phyloP scores from a whole-genome alignment of 23 tunicate species.

The Diplosoma virens region DNA sequence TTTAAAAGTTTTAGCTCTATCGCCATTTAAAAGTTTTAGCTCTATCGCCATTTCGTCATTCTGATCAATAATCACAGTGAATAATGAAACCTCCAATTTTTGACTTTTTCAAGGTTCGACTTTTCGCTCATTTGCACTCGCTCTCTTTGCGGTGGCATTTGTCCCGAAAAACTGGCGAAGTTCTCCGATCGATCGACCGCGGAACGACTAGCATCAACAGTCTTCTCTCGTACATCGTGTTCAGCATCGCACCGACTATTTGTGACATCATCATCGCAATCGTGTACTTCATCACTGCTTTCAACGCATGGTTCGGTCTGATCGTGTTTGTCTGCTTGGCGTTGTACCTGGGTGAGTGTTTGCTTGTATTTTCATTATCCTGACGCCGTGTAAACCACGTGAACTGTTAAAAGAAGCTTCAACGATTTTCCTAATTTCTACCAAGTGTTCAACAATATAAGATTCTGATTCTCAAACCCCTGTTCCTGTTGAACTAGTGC shows the following conservation, averaged over 20 bases:
- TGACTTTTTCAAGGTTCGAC: constrained; percentile 22
- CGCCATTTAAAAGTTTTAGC: no score
- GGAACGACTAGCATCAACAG: constrained; percentile 92
- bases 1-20: no score
- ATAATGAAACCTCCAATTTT: no score
- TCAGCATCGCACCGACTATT: constrained; percentile 89
- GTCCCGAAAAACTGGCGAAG: constrained; percentile 95
- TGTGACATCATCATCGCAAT: constrained; percentile 87
- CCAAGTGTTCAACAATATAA: no score
- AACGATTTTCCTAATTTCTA: no score
- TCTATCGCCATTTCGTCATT: no score
- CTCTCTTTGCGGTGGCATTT: constrained; percentile 96
- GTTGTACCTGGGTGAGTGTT: constrained; percentile 63
- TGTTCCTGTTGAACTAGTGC: no score
- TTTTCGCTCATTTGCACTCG: constrained; percentile 86
- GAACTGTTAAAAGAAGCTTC: no score
- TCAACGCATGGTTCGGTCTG: constrained; percentile 89
- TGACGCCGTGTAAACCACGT: no score
- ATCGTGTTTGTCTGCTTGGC: constrained; percentile 75
- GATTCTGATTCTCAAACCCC: no score
- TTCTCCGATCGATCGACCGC: constrained; percentile 89
- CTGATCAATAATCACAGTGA: no score
- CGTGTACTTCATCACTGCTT: constrained; percentile 77
- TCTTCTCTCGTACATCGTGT: constrained; percentile 76
- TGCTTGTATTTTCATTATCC: no score